Evolutionary conservation across 2,797 vertebrate species (phyloP).

Genomic region (Odontamblyopus rebecca): DNA sequence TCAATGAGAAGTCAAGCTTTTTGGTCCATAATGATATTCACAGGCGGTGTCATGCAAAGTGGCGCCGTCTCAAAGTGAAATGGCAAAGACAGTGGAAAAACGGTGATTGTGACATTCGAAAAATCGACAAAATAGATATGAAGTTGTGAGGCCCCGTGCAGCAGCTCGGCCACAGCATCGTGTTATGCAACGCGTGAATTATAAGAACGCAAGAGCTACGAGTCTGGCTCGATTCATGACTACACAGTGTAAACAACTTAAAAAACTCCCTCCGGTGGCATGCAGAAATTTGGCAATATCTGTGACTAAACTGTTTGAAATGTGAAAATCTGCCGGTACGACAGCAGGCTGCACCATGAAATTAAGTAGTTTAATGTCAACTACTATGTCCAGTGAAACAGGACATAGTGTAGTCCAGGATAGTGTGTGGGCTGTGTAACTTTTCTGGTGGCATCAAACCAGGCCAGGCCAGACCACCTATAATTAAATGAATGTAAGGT

Average conservation of each 20-base stretch:
- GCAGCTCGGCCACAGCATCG: not conserved
- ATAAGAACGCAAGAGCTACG: not conserved
- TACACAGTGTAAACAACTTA: not conserved
- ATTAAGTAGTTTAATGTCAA: not conserved
- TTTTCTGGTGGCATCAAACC: too few species aligned
- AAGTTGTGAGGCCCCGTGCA: not conserved
- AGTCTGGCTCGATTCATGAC: not conserved
- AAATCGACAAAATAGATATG: not conserved
- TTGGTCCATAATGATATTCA: conserved; percentile 45
- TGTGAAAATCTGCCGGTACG: not conserved
- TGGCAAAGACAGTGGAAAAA: conserved; percentile 22
- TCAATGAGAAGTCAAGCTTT: conserved; percentile 26
- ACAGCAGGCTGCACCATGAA: not conserved
- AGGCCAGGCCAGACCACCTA: too few species aligned
- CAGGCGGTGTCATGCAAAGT: conserved; percentile 57
- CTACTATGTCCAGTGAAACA: too few species aligned
- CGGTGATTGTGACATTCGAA: not conserved
- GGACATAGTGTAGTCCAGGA: too few species aligned
- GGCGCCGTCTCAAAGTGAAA: conserved; percentile 46
- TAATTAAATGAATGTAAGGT: too few species aligned
- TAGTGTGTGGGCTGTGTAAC: too few species aligned
- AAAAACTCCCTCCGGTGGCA: not conserved
- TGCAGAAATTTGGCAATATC: not conserved
- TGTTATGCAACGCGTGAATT: not conserved
- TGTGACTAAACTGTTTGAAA: not conserved